Evolutionary conservation across 30 jellyfish, hydroid and myxozoan genomes (phyloP).

Genomic region (Cassiopea xamachana): DNA sequence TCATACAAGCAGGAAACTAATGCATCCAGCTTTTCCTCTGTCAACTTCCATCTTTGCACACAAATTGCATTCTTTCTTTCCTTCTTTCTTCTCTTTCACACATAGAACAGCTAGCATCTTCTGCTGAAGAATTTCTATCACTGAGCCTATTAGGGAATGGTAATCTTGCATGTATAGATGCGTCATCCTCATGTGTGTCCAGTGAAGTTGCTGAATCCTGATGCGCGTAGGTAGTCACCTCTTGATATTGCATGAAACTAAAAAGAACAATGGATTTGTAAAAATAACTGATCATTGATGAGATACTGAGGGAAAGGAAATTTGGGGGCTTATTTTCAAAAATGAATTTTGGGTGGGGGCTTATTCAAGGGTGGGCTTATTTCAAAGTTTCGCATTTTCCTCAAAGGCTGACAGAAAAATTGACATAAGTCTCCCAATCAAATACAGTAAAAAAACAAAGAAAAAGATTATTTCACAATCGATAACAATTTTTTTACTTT

Average conservation of each 20-base stretch:
- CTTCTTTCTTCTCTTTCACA: not conserved
- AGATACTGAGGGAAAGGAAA: not conserved
- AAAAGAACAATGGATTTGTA: not conserved
- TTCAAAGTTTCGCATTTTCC: not conserved
- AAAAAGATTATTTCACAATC: not conserved
- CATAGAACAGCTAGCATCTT: not conserved
- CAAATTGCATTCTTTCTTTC: not conserved
- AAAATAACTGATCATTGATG: not conserved
- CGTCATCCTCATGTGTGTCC: not conserved
- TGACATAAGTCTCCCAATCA: not conserved
- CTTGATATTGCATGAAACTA: not conserved
- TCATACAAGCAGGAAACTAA: constrained; percentile 25
- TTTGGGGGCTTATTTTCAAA: not conserved
- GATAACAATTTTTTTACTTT: not conserved
- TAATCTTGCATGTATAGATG: not conserved
- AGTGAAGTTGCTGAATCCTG: not conserved
- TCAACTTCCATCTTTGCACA: constrained; percentile 37
- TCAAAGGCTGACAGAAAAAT: not conserved
- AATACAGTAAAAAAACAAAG: not conserved
- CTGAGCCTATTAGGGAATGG: not conserved
- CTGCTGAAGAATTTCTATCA: not conserved
- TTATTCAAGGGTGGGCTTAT: not conserved
- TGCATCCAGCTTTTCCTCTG: constrained; percentile 27
- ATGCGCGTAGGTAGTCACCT: not conserved
- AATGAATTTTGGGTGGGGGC: not conserved